A percentile compares a stretch with the other conserved stretches of the same genome.
These are phyloP conservation scores for Pomatorhinus ruficollis DNA, from an alignment of 2,113 vertebrate genomes.

Conservation along the genomic window DNA sequence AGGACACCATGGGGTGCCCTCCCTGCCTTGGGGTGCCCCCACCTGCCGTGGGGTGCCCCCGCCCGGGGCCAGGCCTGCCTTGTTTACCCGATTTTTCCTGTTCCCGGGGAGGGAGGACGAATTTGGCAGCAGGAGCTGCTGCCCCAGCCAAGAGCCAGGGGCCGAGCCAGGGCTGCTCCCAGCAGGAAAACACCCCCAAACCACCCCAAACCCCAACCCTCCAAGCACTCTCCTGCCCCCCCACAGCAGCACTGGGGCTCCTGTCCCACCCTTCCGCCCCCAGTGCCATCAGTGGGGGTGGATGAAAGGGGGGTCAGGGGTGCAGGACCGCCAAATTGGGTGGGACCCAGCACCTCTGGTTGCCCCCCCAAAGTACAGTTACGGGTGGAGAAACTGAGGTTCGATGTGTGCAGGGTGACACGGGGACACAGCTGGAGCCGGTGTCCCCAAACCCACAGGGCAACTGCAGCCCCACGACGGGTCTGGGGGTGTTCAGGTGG, in stretches of 20 bases:
- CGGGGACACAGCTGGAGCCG: neutral
- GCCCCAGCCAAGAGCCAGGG: neutral
- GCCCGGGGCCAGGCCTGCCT: neutral
- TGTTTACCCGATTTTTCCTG: conserved; percentile 42
- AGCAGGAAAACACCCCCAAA: neutral
- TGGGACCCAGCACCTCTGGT: neutral
- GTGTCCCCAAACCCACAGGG: neutral
- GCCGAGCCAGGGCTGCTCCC: neutral
- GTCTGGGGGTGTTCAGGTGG: neutral
- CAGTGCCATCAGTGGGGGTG: accelerated
- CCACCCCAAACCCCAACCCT: neutral
- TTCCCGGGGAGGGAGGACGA: conserved; percentile 18
- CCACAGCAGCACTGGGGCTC: neutral
- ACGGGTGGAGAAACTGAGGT: neutral
- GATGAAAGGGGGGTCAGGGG: neutral
- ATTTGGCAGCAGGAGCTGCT: neutral
- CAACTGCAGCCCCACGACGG: neutral
- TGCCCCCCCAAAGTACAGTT: neutral
- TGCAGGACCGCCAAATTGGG: neutral
- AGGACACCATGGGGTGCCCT: neutral
- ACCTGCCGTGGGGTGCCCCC: neutral
- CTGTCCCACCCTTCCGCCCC: neutral
- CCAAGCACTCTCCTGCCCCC: neutral
- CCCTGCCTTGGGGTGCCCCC: neutral
- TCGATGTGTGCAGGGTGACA: neutral